Evolutionary conservation across 2,888 invertebrate species (phyloP).

Genomic region (Stenodera caucasica): DNA sequence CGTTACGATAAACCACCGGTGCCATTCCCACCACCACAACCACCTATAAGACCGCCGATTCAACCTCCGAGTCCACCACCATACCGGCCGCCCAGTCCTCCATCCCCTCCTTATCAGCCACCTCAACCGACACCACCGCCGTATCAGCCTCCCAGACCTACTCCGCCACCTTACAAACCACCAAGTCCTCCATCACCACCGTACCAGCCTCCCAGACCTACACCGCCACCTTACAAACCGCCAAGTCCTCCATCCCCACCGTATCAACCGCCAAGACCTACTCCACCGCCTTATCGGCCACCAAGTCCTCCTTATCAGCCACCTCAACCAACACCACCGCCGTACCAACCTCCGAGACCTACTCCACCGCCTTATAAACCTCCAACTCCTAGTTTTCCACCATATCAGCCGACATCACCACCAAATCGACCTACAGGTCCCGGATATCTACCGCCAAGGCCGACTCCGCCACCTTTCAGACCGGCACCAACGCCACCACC

Average conservation of each 20-base stretch:
- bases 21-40: slow-evolving; percentile 59
- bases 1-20: slow-evolving; percentile 69
- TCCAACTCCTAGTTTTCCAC: slow-evolving; percentile 16
- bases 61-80: slow-evolving; percentile 12
- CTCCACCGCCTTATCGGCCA: slow-evolving; percentile 23
- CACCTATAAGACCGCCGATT: neutral
- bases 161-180: slow-evolving; percentile 19
- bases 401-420: slow-evolving; percentile 22
- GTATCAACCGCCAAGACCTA: slow-evolving; percentile 27
- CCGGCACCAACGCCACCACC: slow-evolving; percentile 24
- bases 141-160: slow-evolving; percentile 17
- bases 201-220: slow-evolving; percentile 17
- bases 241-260: slow-evolving; percentile 41
- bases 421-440: slow-evolving; percentile 20
- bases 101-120: slow-evolving; percentile 19
- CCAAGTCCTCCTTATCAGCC: slow-evolving; percentile 19
- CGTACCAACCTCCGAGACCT: slow-evolving; percentile 30
- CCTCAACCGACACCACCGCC: slow-evolving; percentile 16
- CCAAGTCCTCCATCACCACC: slow-evolving; percentile 23
- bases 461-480: too few species aligned
- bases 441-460: slow-evolving; percentile 21
- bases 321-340: slow-evolving; percentile 23
- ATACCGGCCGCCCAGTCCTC: slow-evolving; percentile 22
- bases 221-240: slow-evolving; percentile 32
- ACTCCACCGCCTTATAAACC: slow-evolving; percentile 21